Evolutionary conservation across 2,888 invertebrate genomes (phyloP).

Genomic region (Ceramica pisi): DNA sequence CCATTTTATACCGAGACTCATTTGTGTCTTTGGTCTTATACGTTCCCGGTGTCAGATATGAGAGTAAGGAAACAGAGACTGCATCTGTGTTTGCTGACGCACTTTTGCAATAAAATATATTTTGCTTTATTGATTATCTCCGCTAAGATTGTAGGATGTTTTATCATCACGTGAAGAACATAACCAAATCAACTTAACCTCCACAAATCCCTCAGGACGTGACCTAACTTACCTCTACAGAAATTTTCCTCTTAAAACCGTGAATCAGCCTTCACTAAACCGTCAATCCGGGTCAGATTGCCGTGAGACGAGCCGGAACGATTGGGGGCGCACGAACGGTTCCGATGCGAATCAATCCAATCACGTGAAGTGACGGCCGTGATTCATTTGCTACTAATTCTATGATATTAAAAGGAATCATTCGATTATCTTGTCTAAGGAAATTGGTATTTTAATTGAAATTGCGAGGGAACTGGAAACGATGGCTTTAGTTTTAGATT

Average conservation of each 20-base stretch:
- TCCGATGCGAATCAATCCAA: constrained; percentile 40
- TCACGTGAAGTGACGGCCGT: constrained; percentile 25
- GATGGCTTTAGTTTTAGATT: neutral
- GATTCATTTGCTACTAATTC: constrained; percentile 37
- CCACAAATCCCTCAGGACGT: neutral
- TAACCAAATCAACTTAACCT: neutral
- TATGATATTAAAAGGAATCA: constrained; percentile 33
- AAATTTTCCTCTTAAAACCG: neutral
- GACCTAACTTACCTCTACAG: neutral
- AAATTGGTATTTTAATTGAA: constrained; percentile 21
- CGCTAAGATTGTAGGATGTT: too few relatives aligned
- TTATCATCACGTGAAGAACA: neutral
- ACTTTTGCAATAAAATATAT: too few relatives aligned
- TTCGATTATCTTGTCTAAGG: constrained; percentile 30
- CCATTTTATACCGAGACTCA: too few relatives aligned
- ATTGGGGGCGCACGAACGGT: constrained; percentile 23
- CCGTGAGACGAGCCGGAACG: constrained; percentile 39
- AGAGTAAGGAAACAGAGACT: too few relatives aligned
- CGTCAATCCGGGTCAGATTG: constrained; percentile 47
- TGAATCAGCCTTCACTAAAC: constrained; percentile 32
- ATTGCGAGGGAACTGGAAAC: neutral
- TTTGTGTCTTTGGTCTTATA: too few relatives aligned
- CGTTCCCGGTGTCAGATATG: too few relatives aligned
- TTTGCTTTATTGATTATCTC: too few relatives aligned
- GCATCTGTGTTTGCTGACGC: too few relatives aligned